Conservation (phyloP, 1,140 invertebrate genomes). For the Ips typographus region DNA sequence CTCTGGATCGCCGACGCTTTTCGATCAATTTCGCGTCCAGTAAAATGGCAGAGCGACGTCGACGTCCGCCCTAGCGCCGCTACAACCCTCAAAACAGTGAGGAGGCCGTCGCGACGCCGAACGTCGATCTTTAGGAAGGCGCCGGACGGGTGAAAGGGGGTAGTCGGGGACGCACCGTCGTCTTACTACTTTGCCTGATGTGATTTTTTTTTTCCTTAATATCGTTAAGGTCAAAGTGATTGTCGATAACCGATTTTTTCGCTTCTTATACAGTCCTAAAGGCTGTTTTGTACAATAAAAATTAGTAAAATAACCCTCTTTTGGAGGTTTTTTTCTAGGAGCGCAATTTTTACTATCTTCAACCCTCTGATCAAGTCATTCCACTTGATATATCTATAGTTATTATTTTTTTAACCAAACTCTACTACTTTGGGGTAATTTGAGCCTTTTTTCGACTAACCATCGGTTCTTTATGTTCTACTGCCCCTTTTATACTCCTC, state of each 20-base stretch:
- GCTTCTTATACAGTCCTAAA: neutral
- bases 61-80: constrained; percentile 18
- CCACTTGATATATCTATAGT: no score
- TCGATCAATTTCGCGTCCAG: neutral
- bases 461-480: no score
- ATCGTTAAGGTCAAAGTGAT: constrained; percentile 6
- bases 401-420: no score
- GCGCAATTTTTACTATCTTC: no score
- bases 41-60: constrained; percentile 6
- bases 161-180: constrained; percentile 10
- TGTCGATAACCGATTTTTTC: constrained; percentile 11
- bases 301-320: no score
- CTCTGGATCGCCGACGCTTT: neutral
- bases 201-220: constrained; percentile 15
- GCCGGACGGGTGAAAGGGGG: constrained; percentile 6
- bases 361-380: no score
- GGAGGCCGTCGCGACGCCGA: constrained; percentile 30
- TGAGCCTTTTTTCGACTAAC: no score
- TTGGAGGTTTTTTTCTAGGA: no score
- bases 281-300: no score
- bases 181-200: constrained; percentile 23
- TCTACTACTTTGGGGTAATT: no score
- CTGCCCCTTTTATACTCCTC: no score
- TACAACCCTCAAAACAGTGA: constrained; percentile 40
- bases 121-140: constrained; percentile 22